Percentiles rank a stretch among this genome's conserved stretches.
Conservation (phyloP, 2,797 vertebrate species). For the Pachyuromys duprasi region DNA sequence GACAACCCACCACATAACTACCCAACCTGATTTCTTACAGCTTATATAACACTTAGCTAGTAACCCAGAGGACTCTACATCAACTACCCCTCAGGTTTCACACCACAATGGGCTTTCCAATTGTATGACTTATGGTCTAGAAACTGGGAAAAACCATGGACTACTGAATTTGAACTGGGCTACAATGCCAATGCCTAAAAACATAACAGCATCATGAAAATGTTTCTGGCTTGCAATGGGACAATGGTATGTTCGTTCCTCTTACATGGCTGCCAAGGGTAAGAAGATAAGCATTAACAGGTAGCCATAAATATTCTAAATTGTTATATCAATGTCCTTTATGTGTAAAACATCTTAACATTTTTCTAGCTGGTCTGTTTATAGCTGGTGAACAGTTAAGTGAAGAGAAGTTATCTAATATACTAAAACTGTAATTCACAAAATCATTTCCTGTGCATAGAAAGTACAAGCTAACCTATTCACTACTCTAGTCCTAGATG, state of each 20-base stretch:
- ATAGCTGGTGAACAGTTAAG: neutral
- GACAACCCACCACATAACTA: neutral
- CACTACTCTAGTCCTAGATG: neutral
- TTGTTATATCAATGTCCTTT: neutral
- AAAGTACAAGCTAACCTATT: neutral
- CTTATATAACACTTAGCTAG: neutral
- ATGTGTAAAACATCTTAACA: constrained; percentile 7
- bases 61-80: neutral
- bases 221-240: neutral
- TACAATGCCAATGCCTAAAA: neutral
- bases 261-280: neutral
- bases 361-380: neutral
- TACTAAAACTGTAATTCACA: neutral
- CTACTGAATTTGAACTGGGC: neutral
- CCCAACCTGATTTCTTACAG: neutral
- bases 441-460: neutral
- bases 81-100: neutral
- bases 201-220: neutral
- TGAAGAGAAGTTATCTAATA: constrained; percentile 3
- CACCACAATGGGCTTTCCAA: neutral
- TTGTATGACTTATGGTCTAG: neutral
- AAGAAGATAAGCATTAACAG: neutral
- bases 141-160: neutral
- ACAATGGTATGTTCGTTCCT: neutral
- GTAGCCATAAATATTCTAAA: neutral